Base-by-base conservation (phyloP, 2,113 vertebrate genomes). In the Lepisosteus oculatus region DNA sequence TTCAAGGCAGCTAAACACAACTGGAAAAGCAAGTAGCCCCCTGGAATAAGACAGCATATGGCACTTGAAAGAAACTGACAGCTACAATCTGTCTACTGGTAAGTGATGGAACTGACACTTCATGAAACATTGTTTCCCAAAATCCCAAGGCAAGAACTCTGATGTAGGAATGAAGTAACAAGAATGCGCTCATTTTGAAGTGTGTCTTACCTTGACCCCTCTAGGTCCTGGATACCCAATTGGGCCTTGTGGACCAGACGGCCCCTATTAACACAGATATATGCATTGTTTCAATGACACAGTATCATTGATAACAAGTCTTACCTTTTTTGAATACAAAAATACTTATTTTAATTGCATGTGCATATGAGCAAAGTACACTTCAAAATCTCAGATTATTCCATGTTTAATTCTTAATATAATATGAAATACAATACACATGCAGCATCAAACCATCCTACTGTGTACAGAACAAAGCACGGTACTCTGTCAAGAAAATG, bases 201-300 rank as follows among this genome's bases (percentile, higher is more conserved):
- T 0, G 29, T 71, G 43, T 15, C 91, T 92, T 79, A 99, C 97
- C 95, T 99, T 99, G 59, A 99, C 95, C 65, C 97, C 97, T 0
- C 97, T 92, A 0, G 94, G 88, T 8, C 97, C 97, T 1, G 97
- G 97, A 62, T 98, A 99, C 67, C 97, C 97, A 0, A 99, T 91
- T 7, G 95, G 94, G 69, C 96, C 97, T 90, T 99, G 97, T 76
- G 97, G 93, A 29, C 97, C 97, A 7, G 93, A 75, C 0, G 97
- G 97, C 77, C 97, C 97, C 97, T 99, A 79, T 0, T 7, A 62
- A 29, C 12, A 57, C 75, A 42, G 61, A 47, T 2, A 73, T 62
- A 68, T 56, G 79, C 29, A 81, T 3, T 63, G 29, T 29, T 29
- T 29, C 29, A 4, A 77, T 17, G 55, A 57, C 47, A 51, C 76